phyloP scores from a whole-genome alignment of 2,797 vertebrate genomes.

The Falco peregrinus region DNA sequence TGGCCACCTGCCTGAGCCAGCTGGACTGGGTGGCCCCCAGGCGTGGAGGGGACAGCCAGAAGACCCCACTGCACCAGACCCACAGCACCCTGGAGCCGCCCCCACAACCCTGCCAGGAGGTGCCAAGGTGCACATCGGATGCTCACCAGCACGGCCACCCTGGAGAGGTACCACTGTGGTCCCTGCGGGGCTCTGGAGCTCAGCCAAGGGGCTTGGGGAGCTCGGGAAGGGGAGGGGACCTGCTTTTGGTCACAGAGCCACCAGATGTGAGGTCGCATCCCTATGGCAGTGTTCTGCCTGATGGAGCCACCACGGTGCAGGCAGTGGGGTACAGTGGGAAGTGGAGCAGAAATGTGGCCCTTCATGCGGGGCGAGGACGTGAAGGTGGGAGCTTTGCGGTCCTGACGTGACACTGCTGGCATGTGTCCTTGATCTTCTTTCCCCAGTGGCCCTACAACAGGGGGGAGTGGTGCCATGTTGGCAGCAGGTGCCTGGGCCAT shows the following conservation, averaged over 20 bases:
- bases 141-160: conserved; percentile 79
- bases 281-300: not conserved
- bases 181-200: not conserved
- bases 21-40: conserved; percentile 75
- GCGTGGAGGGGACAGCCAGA: conserved; percentile 42
- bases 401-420: conserved; percentile 76
- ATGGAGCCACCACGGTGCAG: accelerated
- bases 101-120: conserved; percentile 81
- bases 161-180: conserved; percentile 79
- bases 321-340: not conserved
- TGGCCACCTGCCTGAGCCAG: conserved; percentile 88
- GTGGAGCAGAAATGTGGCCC: not conserved
- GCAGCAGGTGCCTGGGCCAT: conserved; percentile 83
- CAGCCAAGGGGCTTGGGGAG: not conserved
- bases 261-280: not conserved
- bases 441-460: conserved; percentile 78
- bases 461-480: conserved; percentile 74
- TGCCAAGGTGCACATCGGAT: not conserved
- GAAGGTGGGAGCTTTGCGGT: not conserved
- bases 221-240: not conserved
- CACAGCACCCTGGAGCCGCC: conserved; percentile 80
- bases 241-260: not conserved
- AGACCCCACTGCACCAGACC: conserved; percentile 50
- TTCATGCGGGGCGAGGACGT: accelerated
- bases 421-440: conserved; percentile 1